A percentile compares a stretch with the other conserved stretches of the same genome.
Conservation (phyloP, 2,888 invertebrate species). For the Platycheirus rosarum region DNA sequence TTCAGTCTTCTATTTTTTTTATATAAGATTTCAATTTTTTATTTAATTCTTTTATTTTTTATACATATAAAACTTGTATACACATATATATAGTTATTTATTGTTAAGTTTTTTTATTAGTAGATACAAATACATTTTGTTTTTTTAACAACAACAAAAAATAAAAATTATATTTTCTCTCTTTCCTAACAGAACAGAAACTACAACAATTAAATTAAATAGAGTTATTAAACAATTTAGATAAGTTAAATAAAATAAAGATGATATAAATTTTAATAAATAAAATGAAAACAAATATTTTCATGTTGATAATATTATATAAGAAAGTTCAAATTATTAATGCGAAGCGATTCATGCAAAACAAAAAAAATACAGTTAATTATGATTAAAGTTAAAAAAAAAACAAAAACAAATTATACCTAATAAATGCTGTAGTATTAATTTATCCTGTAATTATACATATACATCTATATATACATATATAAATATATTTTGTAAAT, state of each 20-base stretch:
- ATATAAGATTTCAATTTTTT: slow-evolving; percentile 40
- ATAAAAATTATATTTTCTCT: slow-evolving; percentile 30
- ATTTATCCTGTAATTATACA: slow-evolving; percentile 70
- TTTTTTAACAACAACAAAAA: slow-evolving; percentile 37
- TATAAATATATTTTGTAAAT: slow-evolving; percentile 73
- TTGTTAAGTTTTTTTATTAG: slow-evolving; percentile 66
- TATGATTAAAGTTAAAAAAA: slow-evolving; percentile 45
- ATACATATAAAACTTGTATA: slow-evolving; percentile 55
- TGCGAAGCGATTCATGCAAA: slow-evolving; percentile 60
- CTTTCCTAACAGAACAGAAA: slow-evolving; percentile 53
- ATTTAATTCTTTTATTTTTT: slow-evolving; percentile 55
- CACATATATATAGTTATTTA: slow-evolving; percentile 71
- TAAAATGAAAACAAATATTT: slow-evolving; percentile 57
- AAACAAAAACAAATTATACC: slow-evolving; percentile 53
- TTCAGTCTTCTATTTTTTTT: slow-evolving; percentile 34
- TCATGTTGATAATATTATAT: slow-evolving; percentile 73
- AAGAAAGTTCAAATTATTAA: slow-evolving; percentile 71
- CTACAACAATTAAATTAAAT: slow-evolving; percentile 42
- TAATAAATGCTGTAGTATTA: slow-evolving; percentile 70
- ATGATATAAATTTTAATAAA: slow-evolving; percentile 46
- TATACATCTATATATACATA: slow-evolving; percentile 58
- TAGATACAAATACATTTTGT: slow-evolving; percentile 38
- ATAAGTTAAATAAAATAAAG: slow-evolving; percentile 58
- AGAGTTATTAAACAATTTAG: slow-evolving; percentile 54
- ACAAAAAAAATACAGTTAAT: slow-evolving; percentile 47